phyloP scores from a whole-genome alignment of 2,797 vertebrate species.

The Myotis daubentonii region DNA sequence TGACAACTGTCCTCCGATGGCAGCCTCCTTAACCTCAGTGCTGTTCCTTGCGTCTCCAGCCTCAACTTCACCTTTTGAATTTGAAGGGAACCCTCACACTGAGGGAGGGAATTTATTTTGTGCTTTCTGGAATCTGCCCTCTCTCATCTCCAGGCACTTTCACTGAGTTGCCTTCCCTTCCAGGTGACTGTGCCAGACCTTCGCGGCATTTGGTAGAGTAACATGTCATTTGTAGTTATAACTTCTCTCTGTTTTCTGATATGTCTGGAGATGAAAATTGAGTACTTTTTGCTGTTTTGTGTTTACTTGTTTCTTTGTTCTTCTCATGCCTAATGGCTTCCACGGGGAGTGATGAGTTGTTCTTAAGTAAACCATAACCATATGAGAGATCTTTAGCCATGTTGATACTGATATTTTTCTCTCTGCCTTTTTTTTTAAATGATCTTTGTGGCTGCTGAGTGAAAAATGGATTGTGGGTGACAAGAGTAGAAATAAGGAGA shows the following conservation, averaged over 20 bases:
- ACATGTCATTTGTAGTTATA: background rate
- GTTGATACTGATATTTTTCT: background rate
- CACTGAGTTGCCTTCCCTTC: background rate
- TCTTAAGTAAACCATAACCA: background rate
- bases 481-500: conserved; percentile 11
- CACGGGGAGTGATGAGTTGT: background rate
- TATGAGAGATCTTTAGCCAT: background rate
- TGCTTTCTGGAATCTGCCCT: background rate
- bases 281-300: background rate
- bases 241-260: background rate
- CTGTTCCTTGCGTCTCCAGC: background rate
- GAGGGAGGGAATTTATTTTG: background rate
- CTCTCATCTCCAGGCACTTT: background rate
- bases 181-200: background rate
- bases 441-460: background rate
- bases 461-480: background rate
- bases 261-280: conserved; percentile 18
- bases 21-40: background rate
- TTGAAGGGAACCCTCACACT: background rate
- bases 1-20: background rate
- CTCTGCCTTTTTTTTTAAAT: background rate
- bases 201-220: background rate
- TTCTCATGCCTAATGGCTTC: background rate
- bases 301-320: background rate
- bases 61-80: background rate